Evolutionary conservation across 2,888 invertebrate genomes (phyloP), one percentile per base, ranked within the genome.

Genomic region (Craniophora ligustri): DNA sequence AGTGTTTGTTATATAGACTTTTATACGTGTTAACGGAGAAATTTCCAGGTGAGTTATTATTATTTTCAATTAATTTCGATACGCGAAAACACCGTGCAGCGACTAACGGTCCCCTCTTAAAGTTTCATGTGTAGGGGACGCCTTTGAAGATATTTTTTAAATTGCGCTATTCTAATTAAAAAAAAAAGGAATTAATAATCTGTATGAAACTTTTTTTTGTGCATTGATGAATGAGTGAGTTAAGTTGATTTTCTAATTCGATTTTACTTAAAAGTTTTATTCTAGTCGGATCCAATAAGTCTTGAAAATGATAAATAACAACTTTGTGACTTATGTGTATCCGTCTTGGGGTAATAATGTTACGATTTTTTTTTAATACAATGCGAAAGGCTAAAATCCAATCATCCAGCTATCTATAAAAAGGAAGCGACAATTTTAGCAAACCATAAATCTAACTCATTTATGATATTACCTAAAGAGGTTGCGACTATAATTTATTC

Each of bases 1-100:
- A 19, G 72, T 72, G 73, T 28, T 55, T 35, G 59, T 59, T 60
- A 10, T 35, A 31, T 16, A 18, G 36, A 69, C 49, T 55, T 71
- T 47, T 47, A 31, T 50, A 34, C 19, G 42, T 46, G 34, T 36
- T 45, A 47, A 51, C 44, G 42, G 46, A 66, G 53, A 49, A 8
- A 60, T 46, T 49, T 23, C 14, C 54, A 36, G 71, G 72, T 72
- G 31, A 71, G 73, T n/a, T 19, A 23, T 26, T 36, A 10, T 47
- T 50, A 28, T 0, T 40, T 47, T 51, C 7, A 35, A 32, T 44
- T 48, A 31, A 41, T 51, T 55, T 45, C n/a, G 38, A 26, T 54
- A 40, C 40, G 32, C 26, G 21, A 2, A 11, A 32, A 11, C 30
- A 40, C 15, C 38, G 48, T 41, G 41, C 7, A 10, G 19, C 7